Percentiles rank a stretch among this genome's conserved stretches.
Conservation (phyloP, 2,113 vertebrate species). For the Pangasianodon gigas region DNA sequence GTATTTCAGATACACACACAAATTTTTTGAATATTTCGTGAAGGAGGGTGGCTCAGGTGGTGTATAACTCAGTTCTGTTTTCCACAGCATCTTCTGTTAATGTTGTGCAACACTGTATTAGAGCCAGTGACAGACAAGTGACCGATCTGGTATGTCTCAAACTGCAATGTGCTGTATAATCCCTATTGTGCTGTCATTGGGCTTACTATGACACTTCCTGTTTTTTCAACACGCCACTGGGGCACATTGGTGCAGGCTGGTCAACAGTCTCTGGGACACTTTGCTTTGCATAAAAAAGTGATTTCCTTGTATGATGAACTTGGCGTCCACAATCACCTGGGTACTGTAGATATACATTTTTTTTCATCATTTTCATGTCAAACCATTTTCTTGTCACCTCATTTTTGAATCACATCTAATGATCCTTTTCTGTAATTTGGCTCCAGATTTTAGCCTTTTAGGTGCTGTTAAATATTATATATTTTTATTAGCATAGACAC, state of each 20-base stretch:
- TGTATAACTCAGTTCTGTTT: too few species aligned
- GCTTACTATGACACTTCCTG: neutral
- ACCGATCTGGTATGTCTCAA: too few species aligned
- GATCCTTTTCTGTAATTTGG: neutral
- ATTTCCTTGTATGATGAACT: neutral
- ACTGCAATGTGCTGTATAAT: too few species aligned
- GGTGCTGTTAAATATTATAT: neutral
- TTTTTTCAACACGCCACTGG: neutral
- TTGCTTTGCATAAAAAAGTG: neutral
- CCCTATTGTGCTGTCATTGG: neutral
- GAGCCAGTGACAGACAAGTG: neutral
- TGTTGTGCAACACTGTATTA: neutral
- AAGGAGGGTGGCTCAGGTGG: too few species aligned
- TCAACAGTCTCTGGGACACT: neutral
- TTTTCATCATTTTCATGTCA: neutral
- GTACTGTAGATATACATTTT: neutral
- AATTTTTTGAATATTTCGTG: too few species aligned
- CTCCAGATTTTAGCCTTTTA: neutral
- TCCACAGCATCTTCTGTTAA: neutral
- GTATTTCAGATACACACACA: neutral
- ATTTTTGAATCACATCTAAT: neutral
- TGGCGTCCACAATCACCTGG: neutral
- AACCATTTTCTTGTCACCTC: neutral
- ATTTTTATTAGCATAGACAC: neutral
- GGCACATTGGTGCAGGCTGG: neutral